Evolutionary conservation across 1,140 invertebrate genomes (phyloP).

Genomic region (Zaprionus ghesquierei): DNA sequence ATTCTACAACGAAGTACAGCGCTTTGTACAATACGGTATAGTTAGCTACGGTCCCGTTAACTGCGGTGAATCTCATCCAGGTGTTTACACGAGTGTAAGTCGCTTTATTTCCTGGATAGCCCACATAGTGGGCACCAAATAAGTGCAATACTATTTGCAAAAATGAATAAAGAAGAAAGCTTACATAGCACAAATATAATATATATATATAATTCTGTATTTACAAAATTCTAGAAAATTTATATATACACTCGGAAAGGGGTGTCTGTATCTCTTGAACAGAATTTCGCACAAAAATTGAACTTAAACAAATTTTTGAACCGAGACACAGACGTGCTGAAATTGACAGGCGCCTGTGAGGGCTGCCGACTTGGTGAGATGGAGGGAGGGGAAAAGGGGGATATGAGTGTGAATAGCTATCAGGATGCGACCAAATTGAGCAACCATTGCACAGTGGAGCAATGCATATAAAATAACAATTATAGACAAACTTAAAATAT

Average conservation of each 20-base stretch:
- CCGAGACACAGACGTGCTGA: constrained; percentile 50
- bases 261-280: no score
- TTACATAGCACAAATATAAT: no score
- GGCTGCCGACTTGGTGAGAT: neutral
- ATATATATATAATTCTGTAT: no score
- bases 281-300: no score
- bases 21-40: neutral
- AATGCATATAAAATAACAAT: neutral
- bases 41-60: neutral
- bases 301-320: constrained; percentile 57
- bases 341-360: constrained; percentile 58
- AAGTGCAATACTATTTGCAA: neutral
- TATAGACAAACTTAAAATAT: neutral
- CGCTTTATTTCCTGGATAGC: neutral
- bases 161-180: constrained; percentile 14
- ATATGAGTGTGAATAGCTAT: neutral
- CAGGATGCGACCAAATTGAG: constrained; percentile 31
- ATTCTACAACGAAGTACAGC: neutral
- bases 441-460: constrained; percentile 24
- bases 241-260: no score
- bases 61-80: neutral
- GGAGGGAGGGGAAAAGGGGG: neutral
- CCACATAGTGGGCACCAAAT: neutral
- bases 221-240: no score
- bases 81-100: neutral